Base-by-base conservation (phyloP, 92 coral and sea anemone genomes). In the Montipora capitata region DNA sequence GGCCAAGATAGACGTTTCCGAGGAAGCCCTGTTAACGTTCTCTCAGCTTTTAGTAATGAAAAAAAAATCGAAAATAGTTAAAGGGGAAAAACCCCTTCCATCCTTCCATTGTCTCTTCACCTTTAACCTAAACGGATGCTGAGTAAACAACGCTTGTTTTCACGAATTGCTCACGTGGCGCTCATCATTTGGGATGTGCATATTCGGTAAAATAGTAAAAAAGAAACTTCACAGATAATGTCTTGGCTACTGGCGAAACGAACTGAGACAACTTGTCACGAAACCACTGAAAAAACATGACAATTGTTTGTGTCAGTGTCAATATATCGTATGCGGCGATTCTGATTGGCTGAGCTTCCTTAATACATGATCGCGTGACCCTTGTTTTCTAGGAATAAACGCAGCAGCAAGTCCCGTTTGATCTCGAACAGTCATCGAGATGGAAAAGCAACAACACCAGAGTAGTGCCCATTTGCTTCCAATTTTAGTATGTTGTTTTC, bases 401-500 rank as follows among this genome's bases (percentile, higher is more conserved):
- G 52, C 5, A 7, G 12, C 75, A 9, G 14, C 52, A 41, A 27
- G 75, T 45, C 18, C 18, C 75, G 8, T 18, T 49, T 17, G 40
- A 4, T 78, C 18, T 18, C 16, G 59, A 15, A 56, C 52, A 40
- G 73, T 13, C 10, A 10, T 0, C 54, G 68, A 4, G 12, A 81
- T 81, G 85, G 85, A 81, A 48, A 84, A 84, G 82, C 39, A 73
- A 61, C 56, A 35, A 17, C 58, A 42, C 12, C 73, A 57, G 15
- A 7, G 16, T 5, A 45, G 44, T 17, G 16, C 70, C 1, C 82
- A 74, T 10, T 69, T 74, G 4, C 72, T 74, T 0, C 81, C 88
- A 38, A 44, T 85, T 77, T 17, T 78, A 15, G 16, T 90, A 2
- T 90, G 94, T 57, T 90, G 90, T 64, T 77, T 75, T 63, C 78